Conservation (phyloP, 30 jellyfish, hydroid and myxozoan species). For the Nemopilema nomurai region DNA sequence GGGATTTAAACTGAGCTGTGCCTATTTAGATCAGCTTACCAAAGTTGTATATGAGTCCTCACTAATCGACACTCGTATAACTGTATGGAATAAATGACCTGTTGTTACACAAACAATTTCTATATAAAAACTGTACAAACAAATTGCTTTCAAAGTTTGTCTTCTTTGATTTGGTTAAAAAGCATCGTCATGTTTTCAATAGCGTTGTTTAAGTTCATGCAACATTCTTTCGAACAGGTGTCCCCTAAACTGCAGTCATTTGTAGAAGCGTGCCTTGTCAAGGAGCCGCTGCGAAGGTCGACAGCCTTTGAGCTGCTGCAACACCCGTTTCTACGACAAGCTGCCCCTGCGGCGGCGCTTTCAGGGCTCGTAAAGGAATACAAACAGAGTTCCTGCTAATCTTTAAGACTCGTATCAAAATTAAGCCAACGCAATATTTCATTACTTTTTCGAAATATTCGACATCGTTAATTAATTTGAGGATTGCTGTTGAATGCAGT, state of each 20-base stretch:
- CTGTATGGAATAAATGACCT: too few species aligned
- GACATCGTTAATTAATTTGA: neutral
- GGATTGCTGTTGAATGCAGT: neutral
- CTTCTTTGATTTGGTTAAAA: too few species aligned
- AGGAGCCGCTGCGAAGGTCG: slow-evolving; percentile 84
- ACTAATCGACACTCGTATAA: too few species aligned
- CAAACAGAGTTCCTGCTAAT: slow-evolving; percentile 69
- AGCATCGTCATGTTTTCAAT: too few species aligned
- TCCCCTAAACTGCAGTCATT: slow-evolving; percentile 82
- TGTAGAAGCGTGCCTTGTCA: slow-evolving; percentile 73
- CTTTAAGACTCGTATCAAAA: neutral
- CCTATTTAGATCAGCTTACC: too few species aligned
- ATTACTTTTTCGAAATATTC: neutral
- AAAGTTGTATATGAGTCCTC: too few species aligned
- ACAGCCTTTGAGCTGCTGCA: slow-evolving; percentile 92
- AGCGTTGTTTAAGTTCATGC: too few species aligned
- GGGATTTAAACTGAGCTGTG: too few species aligned
- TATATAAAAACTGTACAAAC: too few species aligned
- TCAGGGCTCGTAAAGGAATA: slow-evolving; percentile 77
- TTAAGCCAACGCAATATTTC: neutral
- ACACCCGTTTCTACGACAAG: slow-evolving; percentile 88
- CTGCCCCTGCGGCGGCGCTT: slow-evolving; percentile 78
- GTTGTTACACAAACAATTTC: too few species aligned
- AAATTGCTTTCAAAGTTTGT: too few species aligned
- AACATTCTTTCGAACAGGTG: too few species aligned